phyloP scores from a whole-genome alignment of 1,140 invertebrate genomes.

The Micrasema minimum region DNA sequence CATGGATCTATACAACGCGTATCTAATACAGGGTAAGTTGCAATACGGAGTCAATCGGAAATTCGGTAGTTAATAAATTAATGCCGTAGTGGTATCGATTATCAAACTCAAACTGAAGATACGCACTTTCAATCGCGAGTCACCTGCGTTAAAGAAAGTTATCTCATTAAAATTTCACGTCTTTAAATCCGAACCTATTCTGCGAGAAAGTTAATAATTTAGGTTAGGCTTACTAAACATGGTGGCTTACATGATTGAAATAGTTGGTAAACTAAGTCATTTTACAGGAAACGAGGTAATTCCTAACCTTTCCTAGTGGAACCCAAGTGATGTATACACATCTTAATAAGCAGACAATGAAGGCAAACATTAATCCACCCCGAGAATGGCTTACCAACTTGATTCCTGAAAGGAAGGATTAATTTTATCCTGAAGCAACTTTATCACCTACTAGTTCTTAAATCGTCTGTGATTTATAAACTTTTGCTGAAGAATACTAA shows the following conservation, averaged over 20 bases:
- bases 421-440: too few relatives aligned
- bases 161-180: slow-evolving; percentile 25
- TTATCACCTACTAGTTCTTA: too few relatives aligned
- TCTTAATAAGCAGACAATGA: slow-evolving; percentile 28
- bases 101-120: too few relatives aligned
- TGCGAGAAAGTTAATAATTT: slow-evolving; percentile 15
- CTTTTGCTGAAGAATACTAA: too few relatives aligned
- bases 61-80: too few relatives aligned
- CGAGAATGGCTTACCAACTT: background rate
- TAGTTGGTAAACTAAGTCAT: slow-evolving; percentile 28
- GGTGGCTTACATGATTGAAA: slow-evolving; percentile 33
- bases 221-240: slow-evolving; percentile 28
- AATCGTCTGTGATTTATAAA: too few relatives aligned
- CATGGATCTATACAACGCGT: too few relatives aligned
- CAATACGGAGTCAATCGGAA: too few relatives aligned
- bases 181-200: slow-evolving; percentile 12
- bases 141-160: background rate
- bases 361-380: slow-evolving; percentile 13
- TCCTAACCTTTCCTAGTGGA: background rate
- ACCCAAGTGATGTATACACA: slow-evolving; percentile 22
- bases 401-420: too few relatives aligned
- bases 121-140: too few relatives aligned
- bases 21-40: too few relatives aligned
- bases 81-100: too few relatives aligned
- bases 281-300: slow-evolving; percentile 1